Percentiles rank a stretch among this genome's conserved stretches.
phyloP scores from a whole-genome alignment of 2,113 vertebrate species.

The Brachypteracias leptosomus region DNA sequence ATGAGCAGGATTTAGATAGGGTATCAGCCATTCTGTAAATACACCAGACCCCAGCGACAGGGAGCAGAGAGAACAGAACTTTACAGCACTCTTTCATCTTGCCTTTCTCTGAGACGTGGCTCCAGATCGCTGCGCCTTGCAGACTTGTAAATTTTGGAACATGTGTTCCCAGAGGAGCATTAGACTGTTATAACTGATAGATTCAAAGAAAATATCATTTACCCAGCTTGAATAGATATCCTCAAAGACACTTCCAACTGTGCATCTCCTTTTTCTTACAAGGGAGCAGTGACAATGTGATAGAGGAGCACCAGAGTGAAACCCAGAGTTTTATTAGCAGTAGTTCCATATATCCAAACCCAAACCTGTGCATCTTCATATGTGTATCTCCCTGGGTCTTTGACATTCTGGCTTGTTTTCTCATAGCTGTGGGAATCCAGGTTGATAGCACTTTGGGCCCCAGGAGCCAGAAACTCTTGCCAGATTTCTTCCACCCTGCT shows the following conservation, averaged over 20 bases:
- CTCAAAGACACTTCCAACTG: slow-evolving; percentile 38
- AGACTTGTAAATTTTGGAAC: slow-evolving; percentile 45
- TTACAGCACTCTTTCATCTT: background rate
- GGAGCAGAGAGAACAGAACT: background rate
- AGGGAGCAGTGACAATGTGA: background rate
- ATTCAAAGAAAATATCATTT: slow-evolving; percentile 27
- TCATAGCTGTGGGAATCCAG: slow-evolving; percentile 97
- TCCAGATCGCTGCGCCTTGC: background rate
- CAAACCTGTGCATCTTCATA: slow-evolving; percentile 96
- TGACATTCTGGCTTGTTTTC: slow-evolving; percentile 94
- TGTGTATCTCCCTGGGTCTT: slow-evolving; percentile 92
- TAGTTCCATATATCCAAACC: slow-evolving; percentile 10
- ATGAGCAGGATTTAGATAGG: background rate
- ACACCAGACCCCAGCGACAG: background rate
- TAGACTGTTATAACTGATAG: slow-evolving; percentile 11
- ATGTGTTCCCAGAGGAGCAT: slow-evolving; percentile 28
- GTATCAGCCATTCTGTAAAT: background rate
- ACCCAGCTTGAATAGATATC: slow-evolving; percentile 16
- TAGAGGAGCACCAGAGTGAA: background rate
- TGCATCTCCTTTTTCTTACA: background rate
- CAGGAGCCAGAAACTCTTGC: slow-evolving; percentile 95
- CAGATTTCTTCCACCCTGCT: slow-evolving; percentile 91
- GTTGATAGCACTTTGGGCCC: slow-evolving; percentile 94
- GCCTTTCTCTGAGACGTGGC: background rate
- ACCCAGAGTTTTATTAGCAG: slow-evolving; percentile 3